Percentiles rank a stretch among this genome's conserved stretches.
These are phyloP conservation scores for Lasioglossum marginatum DNA, from an alignment of 2,888 invertebrate genomes.

Conservation along the genomic window DNA sequence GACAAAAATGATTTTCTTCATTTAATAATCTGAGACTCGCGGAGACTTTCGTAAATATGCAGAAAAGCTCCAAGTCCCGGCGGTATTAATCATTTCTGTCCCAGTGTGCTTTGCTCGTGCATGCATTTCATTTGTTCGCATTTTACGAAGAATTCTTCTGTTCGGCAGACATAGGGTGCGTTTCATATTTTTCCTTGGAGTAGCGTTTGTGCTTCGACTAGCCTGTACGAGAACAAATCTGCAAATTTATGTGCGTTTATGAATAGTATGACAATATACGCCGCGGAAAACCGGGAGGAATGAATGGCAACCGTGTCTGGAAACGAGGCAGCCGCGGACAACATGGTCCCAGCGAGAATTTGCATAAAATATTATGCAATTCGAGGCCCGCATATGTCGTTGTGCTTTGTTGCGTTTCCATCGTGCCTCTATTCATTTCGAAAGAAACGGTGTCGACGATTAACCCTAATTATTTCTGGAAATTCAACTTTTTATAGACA, in stretches of 20 bases:
- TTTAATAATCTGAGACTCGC: not conserved
- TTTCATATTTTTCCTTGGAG: conserved; percentile 55
- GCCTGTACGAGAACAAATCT: conserved; percentile 45
- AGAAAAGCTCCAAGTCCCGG: not conserved
- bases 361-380: conserved; percentile 42
- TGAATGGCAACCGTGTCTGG: conserved; percentile 40
- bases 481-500: not conserved
- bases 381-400: conserved; percentile 7
- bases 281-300: not conserved
- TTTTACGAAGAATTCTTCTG: conserved; percentile 45
- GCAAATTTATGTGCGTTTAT: conserved; percentile 61
- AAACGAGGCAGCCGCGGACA: conserved; percentile 44
- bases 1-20: not conserved
- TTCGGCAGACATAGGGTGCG: conserved; percentile 37
- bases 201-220: conserved; percentile 34
- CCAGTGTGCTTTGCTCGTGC: too few relatives aligned
- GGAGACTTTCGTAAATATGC: not conserved
- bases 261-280: conserved; percentile 56
- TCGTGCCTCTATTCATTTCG: not conserved
- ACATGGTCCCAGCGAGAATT: conserved; percentile 46
- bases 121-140: conserved; percentile 40
- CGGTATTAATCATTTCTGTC: not conserved
- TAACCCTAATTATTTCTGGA: not conserved
- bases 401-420: not conserved
- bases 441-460: not conserved